Base-by-base conservation (phyloP, 2,113 vertebrate genomes). In the Tyrannus savana region DNA sequence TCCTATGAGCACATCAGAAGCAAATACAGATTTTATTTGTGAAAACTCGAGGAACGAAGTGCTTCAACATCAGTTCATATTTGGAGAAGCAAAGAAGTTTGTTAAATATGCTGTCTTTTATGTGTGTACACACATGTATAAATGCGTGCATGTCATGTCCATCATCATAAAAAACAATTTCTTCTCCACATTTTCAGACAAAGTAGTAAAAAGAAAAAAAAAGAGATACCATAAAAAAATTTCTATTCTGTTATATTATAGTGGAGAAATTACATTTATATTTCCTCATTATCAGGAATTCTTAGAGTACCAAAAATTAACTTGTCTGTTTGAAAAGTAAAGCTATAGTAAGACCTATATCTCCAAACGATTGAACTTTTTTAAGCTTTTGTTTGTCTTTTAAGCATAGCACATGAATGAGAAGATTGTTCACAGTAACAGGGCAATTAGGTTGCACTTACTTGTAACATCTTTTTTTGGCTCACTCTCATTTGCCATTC, bases 401-500 rank as follows among this genome's bases (percentile, higher is more conserved):
- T 13, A 67, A 49, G 30, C 11, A 74, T 13, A 73, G 55, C 33
- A 49, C 2, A 0, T 12, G 23, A 95, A 66, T 14, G 31, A 88
- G 1, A 67, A 9, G 31, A 89, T 3, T 53, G 55, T 23, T 73
- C 60, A n/a, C 35, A 90, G 41, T 49, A 68, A 41, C 15, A 52
- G 60, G 13, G 27, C 19, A 78, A 62, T 9, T 37, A 53, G 11
- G 50, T 77, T 60, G 19, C 25, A 30, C 44, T 98, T 97, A 99
- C 99, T 98, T 99, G 98, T 92, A 99, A 97, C 60, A 97, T 95
- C 64, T 95, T 80, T 95, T 94, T 98, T 53, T 98, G 98, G 39
- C 63, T 98, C 94, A 97, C 97, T 77, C 93, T 97, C 49, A 97
- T 98, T 90, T 98, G 97, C 98, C 96, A 98, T 41, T 98, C 98